phyloP scores from a whole-genome alignment of 2,113 vertebrate genomes.

The Sturnus vulgaris region DNA sequence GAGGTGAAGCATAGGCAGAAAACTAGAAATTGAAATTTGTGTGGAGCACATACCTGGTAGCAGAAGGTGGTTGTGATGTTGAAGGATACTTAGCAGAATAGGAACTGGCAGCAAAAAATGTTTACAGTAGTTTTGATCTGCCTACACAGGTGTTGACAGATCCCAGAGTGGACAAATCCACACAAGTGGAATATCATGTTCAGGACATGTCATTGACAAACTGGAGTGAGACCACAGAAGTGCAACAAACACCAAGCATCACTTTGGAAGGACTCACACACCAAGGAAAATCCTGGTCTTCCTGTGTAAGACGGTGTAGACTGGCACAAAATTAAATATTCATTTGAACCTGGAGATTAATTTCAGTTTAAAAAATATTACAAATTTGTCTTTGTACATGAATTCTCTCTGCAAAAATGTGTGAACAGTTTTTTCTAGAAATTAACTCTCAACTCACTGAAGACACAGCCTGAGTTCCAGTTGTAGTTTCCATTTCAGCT shows the following conservation, averaged over 20 bases:
- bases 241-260: background rate
- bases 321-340: background rate
- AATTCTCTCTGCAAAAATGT: background rate
- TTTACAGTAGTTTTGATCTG: conserved; percentile 2
- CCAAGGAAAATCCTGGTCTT: background rate
- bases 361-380: background rate
- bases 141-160: background rate
- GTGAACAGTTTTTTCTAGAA: background rate
- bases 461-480: background rate
- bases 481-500: background rate
- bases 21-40: background rate
- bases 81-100: background rate
- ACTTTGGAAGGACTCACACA: background rate
- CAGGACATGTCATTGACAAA: conserved; percentile 17
- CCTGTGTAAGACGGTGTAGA: background rate
- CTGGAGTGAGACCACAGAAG: background rate
- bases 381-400: background rate
- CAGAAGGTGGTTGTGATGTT: background rate
- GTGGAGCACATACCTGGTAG: background rate
- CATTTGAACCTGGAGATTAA: background rate
- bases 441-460: background rate
- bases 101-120: background rate
- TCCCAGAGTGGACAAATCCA: background rate
- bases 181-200: background rate
- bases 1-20: background rate